Conservation (phyloP, 2,888 invertebrate genomes). For the Tetropium fuscum region DNA sequence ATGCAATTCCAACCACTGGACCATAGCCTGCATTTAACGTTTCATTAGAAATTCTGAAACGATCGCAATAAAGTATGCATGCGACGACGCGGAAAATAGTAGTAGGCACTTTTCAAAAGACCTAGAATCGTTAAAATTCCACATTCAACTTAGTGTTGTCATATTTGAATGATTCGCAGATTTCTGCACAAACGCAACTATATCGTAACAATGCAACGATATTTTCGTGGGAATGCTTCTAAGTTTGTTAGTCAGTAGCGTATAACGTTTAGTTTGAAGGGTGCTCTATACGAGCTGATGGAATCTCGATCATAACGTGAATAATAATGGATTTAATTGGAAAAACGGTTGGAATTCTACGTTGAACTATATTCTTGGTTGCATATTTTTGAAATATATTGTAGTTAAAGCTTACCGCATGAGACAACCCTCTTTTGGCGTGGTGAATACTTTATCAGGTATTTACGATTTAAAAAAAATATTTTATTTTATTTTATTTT, state of each 20-base stretch:
- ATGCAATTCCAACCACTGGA: slow-evolving; percentile 30
- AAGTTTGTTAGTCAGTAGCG: background rate
- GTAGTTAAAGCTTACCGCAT: too few relatives aligned
- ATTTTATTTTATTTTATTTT: too few relatives aligned
- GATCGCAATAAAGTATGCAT: slow-evolving; percentile 32
- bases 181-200: slow-evolving; percentile 10
- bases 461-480: too few relatives aligned
- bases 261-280: too few relatives aligned
- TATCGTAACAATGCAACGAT: slow-evolving; percentile 2
- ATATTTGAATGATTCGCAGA: slow-evolving; percentile 7
- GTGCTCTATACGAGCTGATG: too few relatives aligned
- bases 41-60: slow-evolving; percentile 27
- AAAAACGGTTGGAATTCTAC: too few relatives aligned
- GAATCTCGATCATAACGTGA: too few relatives aligned
- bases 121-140: slow-evolving; percentile 15
- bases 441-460: too few relatives aligned
- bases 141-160: background rate
- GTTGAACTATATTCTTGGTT: too few relatives aligned
- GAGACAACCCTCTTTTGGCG: too few relatives aligned
- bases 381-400: too few relatives aligned
- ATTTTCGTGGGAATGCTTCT: slow-evolving; percentile 6
- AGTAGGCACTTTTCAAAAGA: slow-evolving; percentile 13
- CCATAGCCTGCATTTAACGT: slow-evolving; percentile 31
- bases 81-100: slow-evolving; percentile 37
- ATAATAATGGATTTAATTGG: too few relatives aligned